Evolutionary conservation across 2,888 invertebrate genomes (phyloP).

Genomic region (Phytoseiulus persimilis): DNA sequence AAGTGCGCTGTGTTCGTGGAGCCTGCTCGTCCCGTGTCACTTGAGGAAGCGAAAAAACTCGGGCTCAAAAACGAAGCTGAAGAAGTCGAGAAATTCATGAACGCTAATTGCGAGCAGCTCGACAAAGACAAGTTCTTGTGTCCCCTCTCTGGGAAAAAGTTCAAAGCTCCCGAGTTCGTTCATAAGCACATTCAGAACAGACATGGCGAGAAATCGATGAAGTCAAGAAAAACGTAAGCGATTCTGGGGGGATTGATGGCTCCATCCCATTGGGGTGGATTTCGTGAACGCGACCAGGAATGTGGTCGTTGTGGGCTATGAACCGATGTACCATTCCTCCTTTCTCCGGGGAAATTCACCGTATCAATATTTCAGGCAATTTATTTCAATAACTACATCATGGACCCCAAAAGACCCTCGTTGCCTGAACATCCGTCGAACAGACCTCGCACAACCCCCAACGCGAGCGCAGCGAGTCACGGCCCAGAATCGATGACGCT

Average conservation of each 20-base stretch:
- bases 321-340: too few species aligned
- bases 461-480: conserved; percentile 51
- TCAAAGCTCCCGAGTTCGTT: conserved; percentile 96
- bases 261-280: too few species aligned
- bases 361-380: too few species aligned
- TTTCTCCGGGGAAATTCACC: too few species aligned
- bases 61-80: conserved; percentile 67
- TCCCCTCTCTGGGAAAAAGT: conserved; percentile 95
- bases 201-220: conserved; percentile 90
- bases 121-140: conserved; percentile 98
- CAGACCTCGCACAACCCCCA: conserved; percentile 50
- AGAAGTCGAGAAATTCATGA: conserved; percentile 88
- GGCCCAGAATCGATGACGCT: conserved; percentile 44
- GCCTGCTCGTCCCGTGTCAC: conserved; percentile 62
- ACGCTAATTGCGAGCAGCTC: conserved; percentile 89
- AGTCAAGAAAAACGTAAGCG: conserved; percentile 75
- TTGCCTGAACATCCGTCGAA: conserved; percentile 73
- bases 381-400: conserved; percentile 91
- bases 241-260: background rate
- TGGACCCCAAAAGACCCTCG: conserved; percentile 87
- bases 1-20: conserved; percentile 83
- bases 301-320: too few species aligned
- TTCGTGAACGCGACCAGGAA: too few species aligned
- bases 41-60: conserved; percentile 69
- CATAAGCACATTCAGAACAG: conserved; percentile 97